Base-by-base conservation (phyloP, 2,888 invertebrate species). In the Trissonchulus latispiculum region DNA sequence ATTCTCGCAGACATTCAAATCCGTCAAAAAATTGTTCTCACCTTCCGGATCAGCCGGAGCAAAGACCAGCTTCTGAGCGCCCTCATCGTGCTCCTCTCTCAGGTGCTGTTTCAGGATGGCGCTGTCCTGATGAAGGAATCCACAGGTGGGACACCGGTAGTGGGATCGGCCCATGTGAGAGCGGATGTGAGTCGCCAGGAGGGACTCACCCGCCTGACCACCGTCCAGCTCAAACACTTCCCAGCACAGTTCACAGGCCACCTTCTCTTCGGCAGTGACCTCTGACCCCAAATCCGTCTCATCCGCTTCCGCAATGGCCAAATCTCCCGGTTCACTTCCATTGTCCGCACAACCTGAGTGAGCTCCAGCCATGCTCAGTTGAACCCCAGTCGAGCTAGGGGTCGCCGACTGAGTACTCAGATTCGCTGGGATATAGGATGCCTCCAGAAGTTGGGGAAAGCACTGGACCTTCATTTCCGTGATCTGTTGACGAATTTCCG, bases 401-500 rank as follows among this genome's bases (percentile, higher is more conserved):
- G 59, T 59, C 8, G 66, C 35, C 28, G 66, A 15, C 66, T 64
- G 31, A 8, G 8, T 8, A 59, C 28, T 28, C 59, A 59, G 59
- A 23, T 59, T 23, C 28, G 23, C 23, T 59, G 59, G 59, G 23
- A 23, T 23, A 59, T 59, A 23, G 23, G 23, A 28, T 59, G 23
- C 23, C 28, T 64, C 32, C n/a, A 15, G 66, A 8, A 15, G 32
- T n/a, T 64, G 66, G 3, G 68, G 73, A 61, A 73, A 73, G 32
- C 73, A 73, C 18, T 36, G 64, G 28, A 48, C 28, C 29, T 73
- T 73, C 73, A 73, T 73, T 2, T 73, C 73, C 28, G 32, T 71
- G 2, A 73, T 61, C 69, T 74, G 29, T 28, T n/a, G 32, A 18
- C 64, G 1, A 31, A 74, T 72, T 23, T 70, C 37, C 28, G 69